These are phyloP conservation scores for Acanthornis magna DNA, from an alignment of 2,797 vertebrate species.

Conservation along the genomic window DNA sequence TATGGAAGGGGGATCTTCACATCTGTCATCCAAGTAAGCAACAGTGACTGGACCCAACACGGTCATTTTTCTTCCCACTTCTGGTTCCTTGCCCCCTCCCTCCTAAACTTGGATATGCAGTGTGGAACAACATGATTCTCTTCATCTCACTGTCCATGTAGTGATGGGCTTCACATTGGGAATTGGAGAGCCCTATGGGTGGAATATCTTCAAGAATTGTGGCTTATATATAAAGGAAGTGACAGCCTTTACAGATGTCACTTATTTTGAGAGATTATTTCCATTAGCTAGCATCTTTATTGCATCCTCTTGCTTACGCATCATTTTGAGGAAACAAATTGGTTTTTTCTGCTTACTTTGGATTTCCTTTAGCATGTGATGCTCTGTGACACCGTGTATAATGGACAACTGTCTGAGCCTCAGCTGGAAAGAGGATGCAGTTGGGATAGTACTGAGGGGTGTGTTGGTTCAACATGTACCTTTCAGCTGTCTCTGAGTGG, in stretches of 20 bases:
- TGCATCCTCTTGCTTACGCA: neutral
- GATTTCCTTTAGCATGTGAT: neutral
- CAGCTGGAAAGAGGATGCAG: neutral
- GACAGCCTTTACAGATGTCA: neutral
- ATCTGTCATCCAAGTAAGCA: neutral
- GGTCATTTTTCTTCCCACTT: neutral
- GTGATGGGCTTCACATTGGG: neutral
- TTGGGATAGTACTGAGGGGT: neutral
- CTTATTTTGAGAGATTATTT: neutral
- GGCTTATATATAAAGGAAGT: neutral
- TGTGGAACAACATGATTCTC: accelerated
- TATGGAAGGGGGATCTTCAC: neutral
- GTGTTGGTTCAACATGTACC: neutral
- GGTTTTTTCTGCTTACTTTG: neutral
- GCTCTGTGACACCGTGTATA: neutral
- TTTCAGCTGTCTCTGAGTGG: neutral
- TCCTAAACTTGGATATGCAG: neutral
- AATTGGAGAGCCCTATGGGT: neutral
- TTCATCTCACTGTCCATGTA: neutral
- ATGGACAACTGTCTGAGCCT: neutral
- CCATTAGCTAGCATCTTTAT: neutral
- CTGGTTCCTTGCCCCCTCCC: neutral
- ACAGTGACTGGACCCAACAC: neutral
- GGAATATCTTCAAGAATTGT: neutral
- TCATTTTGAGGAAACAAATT: neutral